phyloP scores from a whole-genome alignment of 2,113 vertebrate genomes.

The Callipepla californica region DNA sequence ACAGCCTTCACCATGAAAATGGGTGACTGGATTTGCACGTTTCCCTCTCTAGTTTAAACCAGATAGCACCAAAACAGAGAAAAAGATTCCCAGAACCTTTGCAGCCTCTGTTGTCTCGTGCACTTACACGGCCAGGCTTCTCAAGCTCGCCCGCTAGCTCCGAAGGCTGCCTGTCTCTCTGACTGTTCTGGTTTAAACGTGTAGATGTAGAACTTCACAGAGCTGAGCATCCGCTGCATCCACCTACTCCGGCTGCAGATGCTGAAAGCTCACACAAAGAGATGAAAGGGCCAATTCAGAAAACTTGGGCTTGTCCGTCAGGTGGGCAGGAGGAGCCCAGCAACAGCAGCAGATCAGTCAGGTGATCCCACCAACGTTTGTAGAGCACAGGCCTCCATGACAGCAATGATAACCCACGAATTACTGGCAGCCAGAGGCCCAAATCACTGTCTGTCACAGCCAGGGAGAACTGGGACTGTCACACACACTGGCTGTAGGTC shows the following conservation, averaged over 20 bases:
- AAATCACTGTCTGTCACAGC: not conserved
- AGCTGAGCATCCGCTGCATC: not conserved
- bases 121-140: not conserved
- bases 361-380: not conserved
- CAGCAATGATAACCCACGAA: not conserved
- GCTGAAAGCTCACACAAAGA: not conserved
- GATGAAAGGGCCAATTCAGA: not conserved
- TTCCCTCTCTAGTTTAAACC: not conserved
- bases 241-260: not conserved
- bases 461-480: not conserved
- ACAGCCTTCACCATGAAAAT: not conserved
- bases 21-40: not conserved
- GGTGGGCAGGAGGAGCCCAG: not conserved
- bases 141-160: not conserved
- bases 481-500: not conserved
- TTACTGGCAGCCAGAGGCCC: not conserved
- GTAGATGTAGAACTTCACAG: not conserved
- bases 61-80: not conserved
- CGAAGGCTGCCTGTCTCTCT: not conserved
- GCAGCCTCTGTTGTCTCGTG: not conserved
- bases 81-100: not conserved
- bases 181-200: not conserved
- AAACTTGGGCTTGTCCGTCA: not conserved
- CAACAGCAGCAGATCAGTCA: not conserved
- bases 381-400: rapidly evolving